Percentiles rank a stretch among this genome's conserved stretches.
Evolutionary conservation across 2,113 vertebrate species (phyloP).

Genomic region (Cheilinus undulatus): DNA sequence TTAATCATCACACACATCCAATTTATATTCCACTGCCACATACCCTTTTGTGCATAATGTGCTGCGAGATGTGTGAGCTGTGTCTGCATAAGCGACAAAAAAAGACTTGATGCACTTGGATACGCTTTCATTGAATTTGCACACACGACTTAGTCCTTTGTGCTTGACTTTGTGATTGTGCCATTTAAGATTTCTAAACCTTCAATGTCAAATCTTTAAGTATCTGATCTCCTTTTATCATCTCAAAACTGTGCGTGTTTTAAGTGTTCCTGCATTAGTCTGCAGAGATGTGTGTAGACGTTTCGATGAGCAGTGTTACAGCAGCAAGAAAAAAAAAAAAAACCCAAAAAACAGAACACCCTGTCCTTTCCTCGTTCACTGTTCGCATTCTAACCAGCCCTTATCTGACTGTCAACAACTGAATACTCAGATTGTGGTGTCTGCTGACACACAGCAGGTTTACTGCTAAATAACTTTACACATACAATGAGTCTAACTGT

Average conservation of each 20-base stretch:
- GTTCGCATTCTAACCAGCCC: background rate
- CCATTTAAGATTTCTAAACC: conserved; percentile 19
- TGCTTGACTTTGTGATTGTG: conserved; percentile 4
- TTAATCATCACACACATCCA: conserved; percentile 43
- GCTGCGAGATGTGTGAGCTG: conserved; percentile 7
- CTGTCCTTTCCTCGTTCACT: background rate
- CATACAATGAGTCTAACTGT: too few species aligned
- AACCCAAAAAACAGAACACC: background rate
- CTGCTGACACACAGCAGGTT: too few species aligned
- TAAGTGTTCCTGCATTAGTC: conserved; percentile 14
- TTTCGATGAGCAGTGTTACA: background rate
- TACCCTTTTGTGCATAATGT: conserved; percentile 33
- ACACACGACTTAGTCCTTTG: conserved; percentile 19
- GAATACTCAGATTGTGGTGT: background rate
- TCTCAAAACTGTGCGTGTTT: conserved; percentile 7
- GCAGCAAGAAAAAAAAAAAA: background rate
- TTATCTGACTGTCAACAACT: background rate
- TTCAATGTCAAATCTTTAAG: conserved; percentile 34
- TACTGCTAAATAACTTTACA: too few species aligned
- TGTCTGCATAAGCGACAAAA: conserved; percentile 8
- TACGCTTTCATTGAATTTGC: conserved; percentile 27
- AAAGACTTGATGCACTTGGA: conserved; percentile 13
- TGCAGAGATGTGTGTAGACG: background rate
- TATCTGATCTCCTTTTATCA: conserved; percentile 21
- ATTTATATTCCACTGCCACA: conserved; percentile 47